These are phyloP conservation scores for Geophilus truncorum DNA, from an alignment of 2,888 invertebrate genomes.

Conservation along the genomic window DNA sequence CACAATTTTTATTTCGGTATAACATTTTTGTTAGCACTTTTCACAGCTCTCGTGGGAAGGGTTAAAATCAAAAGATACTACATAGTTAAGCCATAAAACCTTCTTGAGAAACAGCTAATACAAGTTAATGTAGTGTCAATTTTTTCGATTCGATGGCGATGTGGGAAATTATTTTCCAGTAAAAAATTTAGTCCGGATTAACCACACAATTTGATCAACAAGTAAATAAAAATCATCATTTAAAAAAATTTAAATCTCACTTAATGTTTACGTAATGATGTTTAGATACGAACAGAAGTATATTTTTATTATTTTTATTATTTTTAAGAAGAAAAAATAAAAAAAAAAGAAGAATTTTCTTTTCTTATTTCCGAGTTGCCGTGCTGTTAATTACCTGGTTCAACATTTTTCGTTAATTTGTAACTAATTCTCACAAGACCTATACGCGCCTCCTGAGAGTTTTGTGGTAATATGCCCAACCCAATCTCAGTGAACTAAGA, in stretches of 20 bases:
- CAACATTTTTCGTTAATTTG: slow-evolving; percentile 27
- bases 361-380: neutral
- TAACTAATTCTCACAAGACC: slow-evolving; percentile 12
- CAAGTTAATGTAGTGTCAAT: too few species aligned
- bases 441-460: neutral
- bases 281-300: too few species aligned
- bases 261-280: too few species aligned
- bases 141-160: too few species aligned
- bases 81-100: neutral
- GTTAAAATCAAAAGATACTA: neutral
- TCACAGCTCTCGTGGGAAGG: neutral
- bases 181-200: too few species aligned
- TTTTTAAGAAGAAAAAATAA: too few species aligned
- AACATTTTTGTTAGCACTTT: neutral
- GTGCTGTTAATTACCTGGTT: slow-evolving; percentile 13
- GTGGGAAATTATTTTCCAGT: too few species aligned
- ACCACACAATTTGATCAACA: too few species aligned
- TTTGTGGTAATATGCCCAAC: slow-evolving; percentile 18
- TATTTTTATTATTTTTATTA: too few species aligned
- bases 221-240: too few species aligned
- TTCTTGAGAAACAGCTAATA: too few species aligned
- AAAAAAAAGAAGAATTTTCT: neutral
- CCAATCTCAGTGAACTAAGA: slow-evolving; percentile 1
- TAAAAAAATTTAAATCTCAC: too few species aligned
- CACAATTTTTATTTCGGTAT: neutral